Conservation (phyloP, 2,888 invertebrate genomes). For the Amaurobius ferox region DNA sequence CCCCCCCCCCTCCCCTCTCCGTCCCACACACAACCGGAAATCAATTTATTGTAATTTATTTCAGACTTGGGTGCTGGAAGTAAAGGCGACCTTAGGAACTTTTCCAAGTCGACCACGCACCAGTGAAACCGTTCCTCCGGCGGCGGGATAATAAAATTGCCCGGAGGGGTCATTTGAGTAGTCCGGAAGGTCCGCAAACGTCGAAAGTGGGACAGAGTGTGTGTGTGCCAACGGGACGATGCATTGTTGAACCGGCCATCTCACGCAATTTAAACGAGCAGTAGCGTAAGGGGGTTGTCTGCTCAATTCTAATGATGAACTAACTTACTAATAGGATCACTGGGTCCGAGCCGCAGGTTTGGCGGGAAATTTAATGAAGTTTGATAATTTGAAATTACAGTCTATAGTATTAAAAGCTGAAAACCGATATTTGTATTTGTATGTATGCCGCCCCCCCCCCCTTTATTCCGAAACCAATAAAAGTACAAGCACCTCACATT, state of each 20-base stretch:
- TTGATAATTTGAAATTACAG: too few relatives aligned
- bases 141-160: neutral
- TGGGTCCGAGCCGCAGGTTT: too few relatives aligned
- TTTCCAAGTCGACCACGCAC: neutral
- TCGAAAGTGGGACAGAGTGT: neutral
- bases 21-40: neutral
- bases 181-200: constrained; percentile 10
- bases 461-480: too few relatives aligned
- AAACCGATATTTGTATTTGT: too few relatives aligned
- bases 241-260: neutral
- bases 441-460: too few relatives aligned
- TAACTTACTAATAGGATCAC: too few relatives aligned
- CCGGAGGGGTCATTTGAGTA: neutral
- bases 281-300: neutral
- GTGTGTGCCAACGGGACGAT: constrained; percentile 12
- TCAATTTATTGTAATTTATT: constrained; percentile 7
- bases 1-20: too few relatives aligned
- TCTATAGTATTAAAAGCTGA: too few relatives aligned
- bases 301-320: too few relatives aligned
- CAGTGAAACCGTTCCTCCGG: neutral
- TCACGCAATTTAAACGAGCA: neutral
- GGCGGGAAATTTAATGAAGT: too few relatives aligned
- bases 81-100: neutral
- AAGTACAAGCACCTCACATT: too few relatives aligned
- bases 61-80: neutral